Percentiles rank a stretch among this genome's conserved stretches.
phyloP scores from a whole-genome alignment of 2,797 vertebrate genomes.

The Microctenopoma stevenorrisi region DNA sequence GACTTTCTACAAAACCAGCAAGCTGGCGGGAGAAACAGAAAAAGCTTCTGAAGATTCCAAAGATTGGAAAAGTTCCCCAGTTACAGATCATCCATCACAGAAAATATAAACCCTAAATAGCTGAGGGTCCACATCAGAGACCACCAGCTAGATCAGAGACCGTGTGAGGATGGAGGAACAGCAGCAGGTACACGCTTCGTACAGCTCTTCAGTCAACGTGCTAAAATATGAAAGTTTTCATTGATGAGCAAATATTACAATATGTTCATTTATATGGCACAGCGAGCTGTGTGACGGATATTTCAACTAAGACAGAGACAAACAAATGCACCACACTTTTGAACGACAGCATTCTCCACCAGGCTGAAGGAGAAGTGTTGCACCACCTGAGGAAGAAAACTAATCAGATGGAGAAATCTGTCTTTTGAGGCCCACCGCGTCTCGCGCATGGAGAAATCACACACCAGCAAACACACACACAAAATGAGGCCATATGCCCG shows the following conservation, averaged over 20 bases:
- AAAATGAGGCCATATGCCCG: slow-evolving; percentile 23
- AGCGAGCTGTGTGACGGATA: slow-evolving; percentile 3
- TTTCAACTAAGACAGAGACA: slow-evolving; percentile 19
- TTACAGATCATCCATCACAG: slow-evolving; percentile 20
- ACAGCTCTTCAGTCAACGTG: slow-evolving; percentile 13
- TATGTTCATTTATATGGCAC: not conserved
- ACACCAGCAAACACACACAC: slow-evolving; percentile 27
- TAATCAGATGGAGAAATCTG: slow-evolving; percentile 73
- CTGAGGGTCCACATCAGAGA: not conserved
- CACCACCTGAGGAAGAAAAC: slow-evolving; percentile 63
- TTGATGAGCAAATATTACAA: not conserved
- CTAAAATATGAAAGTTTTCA: not conserved
- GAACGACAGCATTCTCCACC: not conserved
- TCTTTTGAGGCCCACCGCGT: slow-evolving; percentile 65
- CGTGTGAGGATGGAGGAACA: slow-evolving; percentile 2
- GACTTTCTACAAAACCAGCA: slow-evolving; percentile 70
- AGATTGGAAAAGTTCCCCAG: slow-evolving; percentile 10
- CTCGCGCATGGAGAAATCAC: slow-evolving; percentile 31
- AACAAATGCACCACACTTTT: slow-evolving; percentile 12
- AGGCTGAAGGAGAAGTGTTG: slow-evolving; percentile 43
- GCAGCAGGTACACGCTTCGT: not conserved
- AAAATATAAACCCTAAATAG: slow-evolving; percentile 22
- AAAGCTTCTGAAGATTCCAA: slow-evolving; percentile 13
- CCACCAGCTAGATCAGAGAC: slow-evolving; percentile 1
- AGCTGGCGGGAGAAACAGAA: slow-evolving; percentile 49